phyloP scores from a whole-genome alignment of 2,888 invertebrate species.

The Phragmatobia fuliginosa region DNA sequence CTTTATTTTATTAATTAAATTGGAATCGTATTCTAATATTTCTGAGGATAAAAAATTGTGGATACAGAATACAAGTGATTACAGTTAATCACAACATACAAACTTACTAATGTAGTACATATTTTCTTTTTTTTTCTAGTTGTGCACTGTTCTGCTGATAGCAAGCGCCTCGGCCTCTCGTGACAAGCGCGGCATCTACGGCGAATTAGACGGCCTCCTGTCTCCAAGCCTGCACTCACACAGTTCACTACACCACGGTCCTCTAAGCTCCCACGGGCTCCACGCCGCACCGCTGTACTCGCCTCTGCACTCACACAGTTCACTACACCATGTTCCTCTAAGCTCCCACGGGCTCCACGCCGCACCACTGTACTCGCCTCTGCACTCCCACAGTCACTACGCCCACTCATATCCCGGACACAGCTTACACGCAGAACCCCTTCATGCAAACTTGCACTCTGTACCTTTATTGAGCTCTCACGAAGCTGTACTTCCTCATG shows the following conservation, averaged over 20 bases:
- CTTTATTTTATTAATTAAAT: not conserved
- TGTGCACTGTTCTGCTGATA: constrained; percentile 59
- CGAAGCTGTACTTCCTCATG: not conserved
- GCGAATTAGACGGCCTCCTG: constrained; percentile 60
- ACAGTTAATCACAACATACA: no score
- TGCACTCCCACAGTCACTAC: constrained; percentile 9
- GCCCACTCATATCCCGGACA: not conserved
- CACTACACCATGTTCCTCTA: constrained; percentile 12
- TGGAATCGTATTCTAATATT: not conserved
- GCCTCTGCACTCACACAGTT: constrained; percentile 28
- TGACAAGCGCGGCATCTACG: constrained; percentile 68
- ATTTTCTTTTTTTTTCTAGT: constrained; percentile 42
- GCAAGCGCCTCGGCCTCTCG: constrained; percentile 57
- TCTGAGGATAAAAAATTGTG: not conserved
- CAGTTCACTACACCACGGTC: constrained; percentile 23
- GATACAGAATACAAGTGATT: not conserved
- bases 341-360: constrained; percentile 7
- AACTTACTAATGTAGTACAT: not conserved
- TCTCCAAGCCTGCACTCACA: constrained; percentile 36
- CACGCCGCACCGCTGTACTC: constrained; percentile 22
- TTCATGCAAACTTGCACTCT: constrained; percentile 11
- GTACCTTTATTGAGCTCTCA: constrained; percentile 20
- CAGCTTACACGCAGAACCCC: constrained; percentile 4
- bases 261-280: not conserved
- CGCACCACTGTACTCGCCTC: constrained; percentile 17